These are phyloP conservation scores for Lasioglossum villosulum DNA, from an alignment of 2,888 invertebrate species.

Conservation along the genomic window DNA sequence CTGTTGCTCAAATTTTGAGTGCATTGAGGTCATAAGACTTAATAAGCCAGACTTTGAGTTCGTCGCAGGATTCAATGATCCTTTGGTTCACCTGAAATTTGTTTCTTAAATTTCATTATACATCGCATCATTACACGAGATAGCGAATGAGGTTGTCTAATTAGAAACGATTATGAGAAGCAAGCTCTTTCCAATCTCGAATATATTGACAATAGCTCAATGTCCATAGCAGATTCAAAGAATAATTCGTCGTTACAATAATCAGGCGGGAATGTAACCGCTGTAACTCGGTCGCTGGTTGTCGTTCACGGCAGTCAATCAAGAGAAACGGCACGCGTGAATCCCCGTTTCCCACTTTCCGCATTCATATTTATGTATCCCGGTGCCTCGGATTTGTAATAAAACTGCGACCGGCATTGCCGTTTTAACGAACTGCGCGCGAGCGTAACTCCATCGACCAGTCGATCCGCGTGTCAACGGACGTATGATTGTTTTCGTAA, in stretches of 20 bases:
- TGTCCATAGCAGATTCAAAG: background rate
- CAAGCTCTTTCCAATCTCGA: background rate
- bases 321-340: background rate
- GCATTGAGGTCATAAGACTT: no score
- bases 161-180: no score
- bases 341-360: background rate
- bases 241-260: background rate
- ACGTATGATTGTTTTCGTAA: constrained; percentile 57
- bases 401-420: constrained; percentile 3
- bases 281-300: background rate
- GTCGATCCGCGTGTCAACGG: constrained; percentile 28
- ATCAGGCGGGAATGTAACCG: background rate
- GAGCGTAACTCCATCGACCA: constrained; percentile 9
- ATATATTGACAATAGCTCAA: background rate
- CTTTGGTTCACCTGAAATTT: background rate
- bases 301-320: background rate
- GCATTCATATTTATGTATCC: constrained; percentile 4
- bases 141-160: background rate
- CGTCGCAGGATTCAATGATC: no score
- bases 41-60: no score
- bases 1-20: background rate
- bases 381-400: constrained; percentile 1
- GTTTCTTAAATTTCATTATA: background rate
- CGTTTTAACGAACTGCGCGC: background rate
- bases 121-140: no score